Evolutionary conservation across 2,888 invertebrate species (phyloP), one percentile per base, ranked within the genome.

Genomic region (Epiblema foenella): DNA sequence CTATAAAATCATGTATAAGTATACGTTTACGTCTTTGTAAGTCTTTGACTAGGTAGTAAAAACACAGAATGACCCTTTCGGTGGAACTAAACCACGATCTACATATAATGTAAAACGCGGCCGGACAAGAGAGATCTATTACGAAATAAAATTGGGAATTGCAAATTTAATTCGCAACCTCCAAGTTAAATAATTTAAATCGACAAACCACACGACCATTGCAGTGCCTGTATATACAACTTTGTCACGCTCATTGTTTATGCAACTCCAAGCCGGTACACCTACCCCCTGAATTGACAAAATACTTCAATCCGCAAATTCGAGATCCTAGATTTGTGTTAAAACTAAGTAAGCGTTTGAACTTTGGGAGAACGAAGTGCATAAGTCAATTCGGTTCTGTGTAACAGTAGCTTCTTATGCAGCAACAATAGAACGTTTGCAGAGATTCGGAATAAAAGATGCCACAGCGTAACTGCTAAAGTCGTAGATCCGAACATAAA

Each of bases 291-390:
- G 56, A 56, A 20, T 29, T 56, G 29, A 56, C 29, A 56, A 56
- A 56, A 56, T 24, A 29, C 56, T 56, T 56, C 56, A 56, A 29
- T 56, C 56, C 29, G 15, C 29, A 56, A 56, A 56, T 56, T 56
- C 24, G 56, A 29, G 12, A 24, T n/a, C 29, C 56, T 56, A n/a
- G 12, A 29, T 29, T n/a, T 56, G 56, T 15, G 15, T n/a, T 24
- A 54, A n/a, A 29, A 5, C 56, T 15, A 29, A 24, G 15, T 46
- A n/a, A 56, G 29, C 56, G 29, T 56, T 7, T 29, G 15, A 29
- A 5, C 29, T 29, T 29, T 15, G 9, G n/a, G 2, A 56, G 8
- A 7, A 29, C 7, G 1, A 56, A 56, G n/a, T 8, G 1, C n/a
- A 9, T 56, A 29, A 7, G 29, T n/a, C 29, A 2, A 29, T 56